These are phyloP conservation scores for Tor tambroides DNA, from an alignment of 2,113 vertebrate species.

Conservation along the genomic window DNA sequence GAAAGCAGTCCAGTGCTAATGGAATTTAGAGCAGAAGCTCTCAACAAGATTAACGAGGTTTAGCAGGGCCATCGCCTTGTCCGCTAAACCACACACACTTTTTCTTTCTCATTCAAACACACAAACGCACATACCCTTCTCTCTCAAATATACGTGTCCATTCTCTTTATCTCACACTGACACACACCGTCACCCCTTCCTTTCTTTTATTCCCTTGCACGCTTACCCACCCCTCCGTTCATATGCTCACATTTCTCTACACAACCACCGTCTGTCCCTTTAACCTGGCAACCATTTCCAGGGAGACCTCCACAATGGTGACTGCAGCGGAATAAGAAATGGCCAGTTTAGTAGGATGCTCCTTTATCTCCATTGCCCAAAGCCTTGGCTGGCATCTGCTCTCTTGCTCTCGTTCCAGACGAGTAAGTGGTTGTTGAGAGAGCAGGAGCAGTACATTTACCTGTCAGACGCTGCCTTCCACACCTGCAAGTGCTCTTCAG, in stretches of 20 bases:
- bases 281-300: slow-evolving; percentile 20
- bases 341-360: slow-evolving; percentile 14
- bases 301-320: slow-evolving; percentile 31
- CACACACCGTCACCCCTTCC: slow-evolving; percentile 14
- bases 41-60: slow-evolving; percentile 59
- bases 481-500: slow-evolving; percentile 14
- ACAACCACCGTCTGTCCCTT: slow-evolving; percentile 11
- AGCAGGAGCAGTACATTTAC: slow-evolving; percentile 35
- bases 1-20: slow-evolving; percentile 53
- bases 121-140: slow-evolving; percentile 4
- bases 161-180: slow-evolving; percentile 16
- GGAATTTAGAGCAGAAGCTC: slow-evolving; percentile 57
- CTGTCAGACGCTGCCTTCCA: slow-evolving; percentile 30
- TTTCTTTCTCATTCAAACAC: neutral
- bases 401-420: neutral
- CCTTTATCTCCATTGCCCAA: slow-evolving; percentile 42
- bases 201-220: neutral
- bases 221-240: neutral
- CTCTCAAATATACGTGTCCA: neutral
- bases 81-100: slow-evolving; percentile 11
- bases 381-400: slow-evolving; percentile 18
- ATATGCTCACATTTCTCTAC: neutral
- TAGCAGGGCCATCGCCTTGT: slow-evolving; percentile 44
- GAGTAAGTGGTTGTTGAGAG: slow-evolving; percentile 35
- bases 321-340: slow-evolving; percentile 40